Base-by-base conservation (phyloP, 2,797 vertebrate species). In the Protonibea diacanthus region DNA sequence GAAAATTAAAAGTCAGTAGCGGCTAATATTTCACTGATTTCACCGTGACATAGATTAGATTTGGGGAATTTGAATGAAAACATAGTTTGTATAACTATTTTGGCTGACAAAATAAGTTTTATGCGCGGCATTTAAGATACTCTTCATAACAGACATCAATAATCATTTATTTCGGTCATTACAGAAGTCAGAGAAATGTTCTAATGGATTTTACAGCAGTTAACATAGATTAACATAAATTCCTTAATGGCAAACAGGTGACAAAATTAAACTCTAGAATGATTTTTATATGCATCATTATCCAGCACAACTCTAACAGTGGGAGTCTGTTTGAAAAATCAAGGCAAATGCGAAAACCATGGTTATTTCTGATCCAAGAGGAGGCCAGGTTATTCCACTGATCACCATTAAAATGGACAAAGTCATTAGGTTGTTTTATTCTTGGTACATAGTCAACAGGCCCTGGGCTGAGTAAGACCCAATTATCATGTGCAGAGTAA, bases 401-500 rank as follows among this genome's bases (percentile, higher is more conserved):
- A 81, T 82, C 78, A 73, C 48, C 59, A 86, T 93, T 80, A 89
- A 87, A 93, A 92, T 86, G 78, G 81, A 88, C 87, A 65, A 55
- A 89, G 72, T 90, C 87, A 92, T 93, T 86, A 80, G 76, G 68
- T 75, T 81, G 57, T 90, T 92, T 91, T 85, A 89, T 91, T 90
- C 85, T 82, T 78, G 83, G 85, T 85, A 84, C 81, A 74, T 45
- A 82, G 73, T 89, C 83, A 92, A 88, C 82, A 89, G 86, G 89
- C 91, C 78, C 68, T 69, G 66, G 76, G 90, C 90, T 83, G 69
- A 87, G 68, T 86, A 87, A 85, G 88, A 92, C 78, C 90, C 88
- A 92, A 92, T 92, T 93, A 93, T 74, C 80, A 77, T 85, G 81
- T 83, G 82, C 53, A 83, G 83, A 87, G 87, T 86, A 92, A 87